A percentile compares a stretch with the other conserved stretches of the same genome.
These are phyloP conservation scores for Myotis davidii DNA, from an alignment of 2,113 vertebrate genomes.

Conservation along the genomic window DNA sequence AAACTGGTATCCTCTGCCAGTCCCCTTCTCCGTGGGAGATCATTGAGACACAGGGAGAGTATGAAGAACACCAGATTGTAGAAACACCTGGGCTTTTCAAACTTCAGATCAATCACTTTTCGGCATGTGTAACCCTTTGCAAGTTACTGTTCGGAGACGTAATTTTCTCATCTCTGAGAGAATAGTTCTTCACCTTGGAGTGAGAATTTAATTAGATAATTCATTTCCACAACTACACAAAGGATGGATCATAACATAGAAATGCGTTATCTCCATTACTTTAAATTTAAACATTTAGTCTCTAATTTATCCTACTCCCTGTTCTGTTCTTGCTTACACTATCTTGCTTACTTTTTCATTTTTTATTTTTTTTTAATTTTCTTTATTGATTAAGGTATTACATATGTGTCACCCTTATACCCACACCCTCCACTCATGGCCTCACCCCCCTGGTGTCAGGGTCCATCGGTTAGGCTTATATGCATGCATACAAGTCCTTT, in stretches of 20 bases:
- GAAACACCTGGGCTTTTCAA: not conserved
- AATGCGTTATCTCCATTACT: not conserved
- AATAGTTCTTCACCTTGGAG: not conserved
- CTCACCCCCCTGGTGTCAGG: too few relatives aligned
- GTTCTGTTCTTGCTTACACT: not conserved
- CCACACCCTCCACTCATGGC: too few relatives aligned
- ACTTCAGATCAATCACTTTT: not conserved
- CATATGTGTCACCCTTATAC: too few relatives aligned
- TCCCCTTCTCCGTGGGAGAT: not conserved
- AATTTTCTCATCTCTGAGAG: not conserved
- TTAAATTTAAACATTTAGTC: not conserved
- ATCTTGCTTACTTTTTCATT: not conserved
- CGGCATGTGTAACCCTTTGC: not conserved
- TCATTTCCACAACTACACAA: not conserved
- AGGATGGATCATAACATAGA: not conserved
- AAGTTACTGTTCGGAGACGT: not conserved
- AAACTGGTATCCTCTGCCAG: not conserved
- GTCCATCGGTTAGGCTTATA: too few relatives aligned
- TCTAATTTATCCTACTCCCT: not conserved
- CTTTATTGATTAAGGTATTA: too few relatives aligned
- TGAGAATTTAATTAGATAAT: not conserved
- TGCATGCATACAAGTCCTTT: too few relatives aligned
- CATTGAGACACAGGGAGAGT: fast-evolving
- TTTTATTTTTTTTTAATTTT: not conserved
- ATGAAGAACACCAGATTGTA: not conserved